Evolutionary conservation across 2,888 invertebrate genomes (phyloP).

Genomic region (Coleophora flavipennella): DNA sequence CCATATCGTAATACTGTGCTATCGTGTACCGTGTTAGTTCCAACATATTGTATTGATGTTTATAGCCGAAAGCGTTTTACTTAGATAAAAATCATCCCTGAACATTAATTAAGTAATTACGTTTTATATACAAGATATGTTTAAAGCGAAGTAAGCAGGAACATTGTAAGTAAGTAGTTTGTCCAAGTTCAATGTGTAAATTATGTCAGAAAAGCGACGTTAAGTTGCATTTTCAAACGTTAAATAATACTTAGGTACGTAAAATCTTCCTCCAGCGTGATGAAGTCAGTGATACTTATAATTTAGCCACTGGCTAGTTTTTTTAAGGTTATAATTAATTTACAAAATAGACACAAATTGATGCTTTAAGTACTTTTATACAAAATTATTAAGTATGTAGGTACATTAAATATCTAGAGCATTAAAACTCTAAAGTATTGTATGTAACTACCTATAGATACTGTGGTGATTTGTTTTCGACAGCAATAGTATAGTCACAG

Average conservation of each 20-base stretch:
- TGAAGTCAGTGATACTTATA: neutral
- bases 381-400: slow-evolving; percentile 25
- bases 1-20: too few species aligned
- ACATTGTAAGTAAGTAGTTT: neutral
- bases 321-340: slow-evolving; percentile 2
- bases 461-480: too few species aligned
- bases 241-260: too few species aligned
- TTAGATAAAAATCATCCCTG: neutral
- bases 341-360: slow-evolving; percentile 26
- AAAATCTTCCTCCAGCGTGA: too few species aligned
- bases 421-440: neutral
- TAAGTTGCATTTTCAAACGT: too few species aligned
- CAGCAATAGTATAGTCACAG: too few species aligned
- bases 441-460: too few species aligned
- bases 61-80: neutral
- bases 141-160: too few species aligned
- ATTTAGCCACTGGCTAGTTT: slow-evolving; percentile 1
- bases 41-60: neutral
- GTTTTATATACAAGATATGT: neutral
- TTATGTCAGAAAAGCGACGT: too few species aligned
- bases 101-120: neutral
- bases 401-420: neutral
- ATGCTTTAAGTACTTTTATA: slow-evolving; percentile 52
- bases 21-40: neutral
- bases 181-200: too few species aligned